Evolutionary conservation across 2,113 vertebrate genomes (phyloP), one percentile per base, ranked within the genome.

Genomic region (Copsychus sechellarum): DNA sequence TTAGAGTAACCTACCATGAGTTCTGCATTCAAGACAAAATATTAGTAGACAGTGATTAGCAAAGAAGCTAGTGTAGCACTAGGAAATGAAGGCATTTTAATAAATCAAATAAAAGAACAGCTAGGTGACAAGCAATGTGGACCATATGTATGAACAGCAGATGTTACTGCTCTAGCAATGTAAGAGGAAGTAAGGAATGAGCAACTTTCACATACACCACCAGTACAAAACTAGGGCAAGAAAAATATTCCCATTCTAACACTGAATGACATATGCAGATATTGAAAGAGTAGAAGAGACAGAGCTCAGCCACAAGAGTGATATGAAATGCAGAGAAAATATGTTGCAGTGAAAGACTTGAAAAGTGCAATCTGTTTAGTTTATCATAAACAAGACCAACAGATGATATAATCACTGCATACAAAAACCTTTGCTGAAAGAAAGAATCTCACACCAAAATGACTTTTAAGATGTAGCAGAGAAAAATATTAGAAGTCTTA

Each of bases 341-440:
- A 95, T 45, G 57, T 74, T 91, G 48, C 53, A 91, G 65, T 43
- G 43, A 79, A 86, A 91, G 83, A 61, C 91, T 78, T 92, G 76
- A 96, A 95, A 95, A 95, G 94, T 72, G 61, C 92, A 95, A 94
- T 95, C 89, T 95, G 91, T 95, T 97, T 71, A 73, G 76, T 81
- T 93, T 93, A 93, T 72, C 73, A 31, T 56, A 95, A 92, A 93
- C 89, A 95, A 93, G 84, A 95, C 53, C 69, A 91, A 81, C 69
- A 96, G 91, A 95, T 79, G 43, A 95, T 91, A 92, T 89, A 87
- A 94, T 91, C 45, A 60, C 40, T 87, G 70, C 61, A 84, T 42
- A 90, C 34, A 81, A 79, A 94, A 95, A 84, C 36, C 81, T 81
- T 88, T 79, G 40, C 83, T 72, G 51, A 18, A 51, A 51, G n/a